phyloP scores from a whole-genome alignment of 2,113 vertebrate genomes.

The Mesoclemmys tuberculata region DNA sequence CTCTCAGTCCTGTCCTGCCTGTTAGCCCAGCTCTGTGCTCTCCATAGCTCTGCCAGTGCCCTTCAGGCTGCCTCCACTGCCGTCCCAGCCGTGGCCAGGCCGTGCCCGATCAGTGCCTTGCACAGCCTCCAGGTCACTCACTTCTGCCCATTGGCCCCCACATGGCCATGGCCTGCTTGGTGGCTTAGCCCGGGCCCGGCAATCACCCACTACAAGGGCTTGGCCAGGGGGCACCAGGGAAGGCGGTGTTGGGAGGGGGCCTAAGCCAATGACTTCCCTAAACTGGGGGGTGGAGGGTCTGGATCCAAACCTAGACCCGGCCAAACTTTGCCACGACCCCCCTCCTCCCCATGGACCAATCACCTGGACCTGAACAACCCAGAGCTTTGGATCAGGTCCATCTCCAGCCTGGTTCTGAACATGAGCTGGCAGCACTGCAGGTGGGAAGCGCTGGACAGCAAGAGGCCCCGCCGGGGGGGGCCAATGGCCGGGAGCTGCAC shows the following conservation, averaged over 20 bases:
- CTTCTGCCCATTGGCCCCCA: not conserved
- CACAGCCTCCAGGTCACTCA: not conserved
- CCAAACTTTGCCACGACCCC: no score
- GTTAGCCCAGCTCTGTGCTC: no score
- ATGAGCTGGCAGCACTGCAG: no score
- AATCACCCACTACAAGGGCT: not conserved
- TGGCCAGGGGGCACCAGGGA: no score
- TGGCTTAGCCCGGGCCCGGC: not conserved
- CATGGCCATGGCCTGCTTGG: not conserved
- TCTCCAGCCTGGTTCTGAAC: not conserved
- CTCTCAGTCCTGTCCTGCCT: not conserved
- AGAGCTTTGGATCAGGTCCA: not conserved
- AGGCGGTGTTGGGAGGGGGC: not conserved
- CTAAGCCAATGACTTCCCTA: not conserved
- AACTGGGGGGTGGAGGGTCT: no score
- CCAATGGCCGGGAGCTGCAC: not conserved
- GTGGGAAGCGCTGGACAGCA: no score
- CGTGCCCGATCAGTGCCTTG: not conserved
- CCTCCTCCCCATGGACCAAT: no score
- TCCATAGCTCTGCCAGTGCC: no score
- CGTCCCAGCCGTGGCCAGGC: slow-evolving; percentile 16
- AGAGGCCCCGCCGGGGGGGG: no score
- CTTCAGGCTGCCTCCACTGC: not conserved
- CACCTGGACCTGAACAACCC: not conserved
- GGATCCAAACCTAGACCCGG: not conserved